phyloP scores from a whole-genome alignment of 2,113 vertebrate species.

The Morphnarchus princeps region DNA sequence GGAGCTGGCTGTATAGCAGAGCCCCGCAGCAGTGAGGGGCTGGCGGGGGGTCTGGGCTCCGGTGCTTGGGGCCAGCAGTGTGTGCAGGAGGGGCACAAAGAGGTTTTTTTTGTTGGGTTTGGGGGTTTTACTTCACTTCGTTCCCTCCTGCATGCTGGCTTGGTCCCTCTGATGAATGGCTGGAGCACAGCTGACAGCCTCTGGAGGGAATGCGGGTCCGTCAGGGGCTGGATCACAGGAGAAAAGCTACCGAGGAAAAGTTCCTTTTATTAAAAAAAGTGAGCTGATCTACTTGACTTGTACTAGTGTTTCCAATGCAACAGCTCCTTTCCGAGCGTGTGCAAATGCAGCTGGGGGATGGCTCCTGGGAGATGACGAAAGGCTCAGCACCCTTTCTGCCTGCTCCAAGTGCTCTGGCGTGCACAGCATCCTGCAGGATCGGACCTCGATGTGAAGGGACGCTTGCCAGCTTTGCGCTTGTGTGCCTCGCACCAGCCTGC shows the following conservation, averaged over 20 bases:
- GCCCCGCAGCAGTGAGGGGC: neutral
- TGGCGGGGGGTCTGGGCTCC: fast-evolving
- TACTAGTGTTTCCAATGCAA: neutral
- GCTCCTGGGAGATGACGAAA: neutral
- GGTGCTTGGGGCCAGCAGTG: fast-evolving
- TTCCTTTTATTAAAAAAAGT: neutral
- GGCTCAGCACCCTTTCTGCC: neutral
- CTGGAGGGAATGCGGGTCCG: fast-evolving
- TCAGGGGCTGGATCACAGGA: neutral
- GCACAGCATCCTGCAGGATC: neutral
- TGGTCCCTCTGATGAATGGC: neutral
- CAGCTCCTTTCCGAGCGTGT: neutral
- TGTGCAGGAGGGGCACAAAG: neutral
- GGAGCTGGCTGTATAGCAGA: neutral
- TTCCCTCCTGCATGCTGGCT: neutral
- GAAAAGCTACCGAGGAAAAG: neutral
- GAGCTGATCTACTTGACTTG: neutral
- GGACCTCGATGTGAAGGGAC: fast-evolving
- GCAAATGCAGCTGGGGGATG: neutral
- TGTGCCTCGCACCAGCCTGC: neutral
- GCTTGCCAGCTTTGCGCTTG: neutral
- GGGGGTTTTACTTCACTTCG: neutral
- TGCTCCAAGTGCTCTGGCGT: neutral
- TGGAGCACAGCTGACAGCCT: neutral
- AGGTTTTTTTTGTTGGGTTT: neutral